A percentile compares a stretch with the other conserved stretches of the same genome.
These are phyloP conservation scores for Zenarchopterus dispar DNA, from an alignment of 2,797 vertebrate genomes.

Conservation along the genomic window DNA sequence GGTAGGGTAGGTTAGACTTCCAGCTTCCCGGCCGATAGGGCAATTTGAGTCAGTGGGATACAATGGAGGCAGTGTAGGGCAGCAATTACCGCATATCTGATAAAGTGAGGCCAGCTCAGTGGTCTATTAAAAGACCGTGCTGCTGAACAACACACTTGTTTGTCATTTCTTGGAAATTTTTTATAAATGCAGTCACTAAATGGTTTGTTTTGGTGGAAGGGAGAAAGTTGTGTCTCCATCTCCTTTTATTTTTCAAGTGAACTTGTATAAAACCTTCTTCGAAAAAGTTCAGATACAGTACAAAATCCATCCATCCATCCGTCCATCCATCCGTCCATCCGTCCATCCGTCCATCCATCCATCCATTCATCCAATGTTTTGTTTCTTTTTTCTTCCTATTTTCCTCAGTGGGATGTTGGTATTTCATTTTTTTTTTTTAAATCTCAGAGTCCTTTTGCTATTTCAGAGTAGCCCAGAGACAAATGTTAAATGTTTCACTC, in stretches of 20 bases:
- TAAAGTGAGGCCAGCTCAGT: constrained; percentile 34
- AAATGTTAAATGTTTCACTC: too few species aligned
- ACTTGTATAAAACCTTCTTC: background rate
- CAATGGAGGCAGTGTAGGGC: constrained; percentile 42
- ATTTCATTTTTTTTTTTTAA: too few species aligned
- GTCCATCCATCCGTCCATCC: too few species aligned
- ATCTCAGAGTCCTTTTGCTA: too few species aligned
- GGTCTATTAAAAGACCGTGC: constrained; percentile 50
- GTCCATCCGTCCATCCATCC: too few species aligned
- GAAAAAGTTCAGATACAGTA: background rate
- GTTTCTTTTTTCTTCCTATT: too few species aligned
- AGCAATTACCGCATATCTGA: constrained; percentile 61
- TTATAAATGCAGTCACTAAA: constrained; percentile 37
- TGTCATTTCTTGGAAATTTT: constrained; percentile 45
- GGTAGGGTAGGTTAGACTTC: constrained; percentile 47
- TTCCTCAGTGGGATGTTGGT: too few species aligned
- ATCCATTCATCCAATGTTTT: too few species aligned
- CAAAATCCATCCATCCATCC: too few species aligned
- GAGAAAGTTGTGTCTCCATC: constrained; percentile 1
- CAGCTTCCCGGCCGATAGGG: constrained; percentile 54
- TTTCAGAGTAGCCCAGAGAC: too few species aligned
- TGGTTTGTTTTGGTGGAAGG: constrained; percentile 7
- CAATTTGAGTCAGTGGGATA: constrained; percentile 70
- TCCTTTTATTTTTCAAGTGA: constrained; percentile 3
- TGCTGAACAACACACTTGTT: constrained; percentile 47